These are phyloP conservation scores for Arremon aurantiirostris DNA, from an alignment of 2,797 vertebrate species.

Conservation along the genomic window DNA sequence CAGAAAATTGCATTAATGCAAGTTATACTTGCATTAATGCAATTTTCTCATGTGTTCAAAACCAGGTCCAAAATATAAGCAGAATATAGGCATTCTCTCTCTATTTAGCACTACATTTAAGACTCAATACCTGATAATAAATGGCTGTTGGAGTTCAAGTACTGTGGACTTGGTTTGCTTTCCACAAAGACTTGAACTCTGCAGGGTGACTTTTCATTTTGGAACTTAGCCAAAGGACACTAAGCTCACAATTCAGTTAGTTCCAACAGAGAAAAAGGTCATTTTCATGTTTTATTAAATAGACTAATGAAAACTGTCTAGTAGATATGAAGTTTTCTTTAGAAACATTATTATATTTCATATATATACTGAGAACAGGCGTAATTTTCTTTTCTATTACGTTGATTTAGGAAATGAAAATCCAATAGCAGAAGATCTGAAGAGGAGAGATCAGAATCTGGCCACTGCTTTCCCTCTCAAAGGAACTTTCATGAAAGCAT, in stretches of 20 bases:
- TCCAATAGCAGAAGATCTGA: conserved; percentile 35
- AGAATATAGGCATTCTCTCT: not conserved
- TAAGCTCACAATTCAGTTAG: conserved; percentile 24
- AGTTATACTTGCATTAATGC: not conserved
- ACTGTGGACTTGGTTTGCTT: not conserved
- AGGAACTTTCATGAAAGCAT: conserved; percentile 32
- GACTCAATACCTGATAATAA: not conserved
- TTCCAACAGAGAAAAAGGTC: not conserved
- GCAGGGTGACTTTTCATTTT: conserved; percentile 41
- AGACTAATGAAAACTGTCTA: conserved; percentile 20
- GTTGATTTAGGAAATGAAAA: conserved; percentile 31
- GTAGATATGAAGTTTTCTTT: conserved; percentile 9
- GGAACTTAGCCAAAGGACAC: conserved; percentile 23
- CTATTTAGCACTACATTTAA: not conserved
- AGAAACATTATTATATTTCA: conserved; percentile 42
- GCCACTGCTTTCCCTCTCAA: conserved; percentile 39
- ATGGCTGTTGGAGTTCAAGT: not conserved
- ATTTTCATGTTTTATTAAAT: conserved; percentile 40
- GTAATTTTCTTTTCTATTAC: conserved; percentile 29
- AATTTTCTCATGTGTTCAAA: not conserved
- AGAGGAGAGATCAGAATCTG: conserved; percentile 48
- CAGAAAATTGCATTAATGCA: not conserved
- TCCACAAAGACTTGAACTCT: conserved; percentile 18
- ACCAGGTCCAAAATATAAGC: not conserved
- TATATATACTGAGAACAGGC: not conserved